phyloP scores from a whole-genome alignment of 2,797 vertebrate species.

The Hypotaenidia philippensis region DNA sequence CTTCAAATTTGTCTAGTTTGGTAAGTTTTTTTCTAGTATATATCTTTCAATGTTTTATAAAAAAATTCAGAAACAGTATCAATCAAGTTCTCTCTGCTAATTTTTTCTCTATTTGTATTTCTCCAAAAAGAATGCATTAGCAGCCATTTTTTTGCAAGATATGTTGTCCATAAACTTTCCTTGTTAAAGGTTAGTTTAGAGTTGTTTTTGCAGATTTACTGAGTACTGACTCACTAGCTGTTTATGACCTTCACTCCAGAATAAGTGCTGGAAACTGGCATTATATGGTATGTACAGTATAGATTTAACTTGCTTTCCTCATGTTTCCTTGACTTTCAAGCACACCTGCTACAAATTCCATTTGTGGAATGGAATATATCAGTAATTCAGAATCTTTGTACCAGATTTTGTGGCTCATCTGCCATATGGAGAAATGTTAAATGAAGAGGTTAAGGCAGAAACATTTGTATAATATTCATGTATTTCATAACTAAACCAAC shows the following conservation, averaged over 20 bases:
- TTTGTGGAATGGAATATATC: slow-evolving; percentile 25
- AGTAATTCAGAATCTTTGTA: slow-evolving; percentile 42
- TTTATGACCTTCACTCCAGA: not conserved
- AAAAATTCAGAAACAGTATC: not conserved
- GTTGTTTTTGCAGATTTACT: not conserved
- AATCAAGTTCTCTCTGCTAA: fast-evolving
- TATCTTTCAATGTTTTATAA: not conserved
- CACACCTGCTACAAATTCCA: slow-evolving; percentile 26
- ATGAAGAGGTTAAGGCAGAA: slow-evolving; percentile 46
- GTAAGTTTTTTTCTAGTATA: not conserved
- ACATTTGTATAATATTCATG: slow-evolving; percentile 41
- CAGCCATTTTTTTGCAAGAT: not conserved
- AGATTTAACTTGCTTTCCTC: not conserved
- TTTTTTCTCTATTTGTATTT: not conserved
- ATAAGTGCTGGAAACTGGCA: not conserved
- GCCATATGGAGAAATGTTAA: slow-evolving; percentile 62
- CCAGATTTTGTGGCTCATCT: slow-evolving; percentile 52
- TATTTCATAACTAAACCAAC: slow-evolving; percentile 34
- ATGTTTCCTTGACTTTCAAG: not conserved
- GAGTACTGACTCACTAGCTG: not conserved
- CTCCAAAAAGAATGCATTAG: not conserved
- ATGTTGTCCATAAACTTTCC: not conserved
- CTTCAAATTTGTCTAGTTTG: not conserved
- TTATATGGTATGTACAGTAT: not conserved
- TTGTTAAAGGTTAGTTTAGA: not conserved